Evolutionary conservation across 2,113 vertebrate species (phyloP).

Genomic region (Pungitius pungitius): DNA sequence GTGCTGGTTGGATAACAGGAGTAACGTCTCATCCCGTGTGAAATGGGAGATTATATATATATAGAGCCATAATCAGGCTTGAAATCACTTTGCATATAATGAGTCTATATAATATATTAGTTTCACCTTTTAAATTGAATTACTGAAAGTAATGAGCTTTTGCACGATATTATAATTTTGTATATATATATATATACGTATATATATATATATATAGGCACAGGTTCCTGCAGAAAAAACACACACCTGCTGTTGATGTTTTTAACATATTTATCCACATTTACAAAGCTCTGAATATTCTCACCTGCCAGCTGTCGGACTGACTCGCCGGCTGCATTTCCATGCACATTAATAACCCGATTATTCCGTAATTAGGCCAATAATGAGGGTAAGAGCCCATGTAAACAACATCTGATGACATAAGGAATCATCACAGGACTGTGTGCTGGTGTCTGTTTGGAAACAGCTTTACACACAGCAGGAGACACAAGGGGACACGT

Average conservation of each 20-base stretch:
- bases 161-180: too few species aligned
- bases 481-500: neutral
- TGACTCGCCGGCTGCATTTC: slow-evolving; percentile 9
- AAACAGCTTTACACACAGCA: neutral
- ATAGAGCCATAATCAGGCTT: too few species aligned
- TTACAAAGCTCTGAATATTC: neutral
- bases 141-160: too few species aligned
- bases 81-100: too few species aligned
- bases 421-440: neutral
- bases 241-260: slow-evolving; percentile 21
- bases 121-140: too few species aligned
- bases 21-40: slow-evolving; percentile 52
- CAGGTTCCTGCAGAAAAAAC: slow-evolving; percentile 3
- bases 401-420: slow-evolving; percentile 48
- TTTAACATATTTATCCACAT: neutral
- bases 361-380: slow-evolving; percentile 39
- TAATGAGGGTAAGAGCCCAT: slow-evolving; percentile 39
- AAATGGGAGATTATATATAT: too few species aligned
- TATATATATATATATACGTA: too few species aligned
- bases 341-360: slow-evolving; percentile 38
- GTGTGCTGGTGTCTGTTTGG: neutral
- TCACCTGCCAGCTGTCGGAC: slow-evolving; percentile 28
- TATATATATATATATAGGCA: too few species aligned
- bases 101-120: neutral
- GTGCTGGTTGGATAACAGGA: slow-evolving; percentile 51